These are phyloP conservation scores for Phytoseiulus persimilis DNA, from an alignment of 2,888 invertebrate species.

Conservation along the genomic window DNA sequence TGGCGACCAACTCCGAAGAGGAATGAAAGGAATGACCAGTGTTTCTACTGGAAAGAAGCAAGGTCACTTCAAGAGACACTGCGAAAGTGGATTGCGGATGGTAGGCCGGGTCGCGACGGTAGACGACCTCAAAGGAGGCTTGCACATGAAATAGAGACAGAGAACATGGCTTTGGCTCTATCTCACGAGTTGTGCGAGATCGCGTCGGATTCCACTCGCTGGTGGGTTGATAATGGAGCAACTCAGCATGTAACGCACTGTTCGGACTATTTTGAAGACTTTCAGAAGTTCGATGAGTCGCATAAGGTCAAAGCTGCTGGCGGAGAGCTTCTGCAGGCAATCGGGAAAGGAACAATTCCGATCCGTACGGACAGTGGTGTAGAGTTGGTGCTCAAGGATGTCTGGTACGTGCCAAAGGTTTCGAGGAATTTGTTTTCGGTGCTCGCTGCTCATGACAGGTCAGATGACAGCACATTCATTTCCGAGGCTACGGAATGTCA, in stretches of 20 bases:
- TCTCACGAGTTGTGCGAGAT: not conserved
- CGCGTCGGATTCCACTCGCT: too few species aligned
- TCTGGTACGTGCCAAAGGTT: conserved; percentile 41
- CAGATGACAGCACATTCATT: conserved; percentile 37
- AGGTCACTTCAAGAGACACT: conserved; percentile 40
- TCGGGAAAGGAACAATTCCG: conserved; percentile 39
- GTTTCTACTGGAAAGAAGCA: conserved; percentile 41
- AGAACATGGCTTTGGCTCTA: not conserved
- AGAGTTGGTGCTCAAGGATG: conserved; percentile 39
- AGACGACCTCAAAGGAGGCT: conserved; percentile 7
- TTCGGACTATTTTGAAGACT: conserved; percentile 8
- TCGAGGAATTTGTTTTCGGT: conserved; percentile 39
- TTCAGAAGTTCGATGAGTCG: conserved; percentile 32
- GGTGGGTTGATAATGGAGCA: conserved; percentile 41
- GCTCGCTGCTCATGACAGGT: conserved; percentile 39
- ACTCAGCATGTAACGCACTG: conserved; percentile 38
- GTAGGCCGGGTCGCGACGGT: too few species aligned
- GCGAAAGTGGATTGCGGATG: conserved; percentile 40
- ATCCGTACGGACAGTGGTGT: conserved; percentile 29
- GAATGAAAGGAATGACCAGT: not conserved
- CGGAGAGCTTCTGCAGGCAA: conserved; percentile 38
- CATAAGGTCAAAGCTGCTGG: conserved; percentile 36
- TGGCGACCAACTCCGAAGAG: not conserved
- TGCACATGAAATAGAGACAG: not conserved
- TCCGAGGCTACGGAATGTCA: conserved; percentile 39